Base-by-base conservation (phyloP, 2,888 invertebrate species). In the Aleiodes alternator region DNA sequence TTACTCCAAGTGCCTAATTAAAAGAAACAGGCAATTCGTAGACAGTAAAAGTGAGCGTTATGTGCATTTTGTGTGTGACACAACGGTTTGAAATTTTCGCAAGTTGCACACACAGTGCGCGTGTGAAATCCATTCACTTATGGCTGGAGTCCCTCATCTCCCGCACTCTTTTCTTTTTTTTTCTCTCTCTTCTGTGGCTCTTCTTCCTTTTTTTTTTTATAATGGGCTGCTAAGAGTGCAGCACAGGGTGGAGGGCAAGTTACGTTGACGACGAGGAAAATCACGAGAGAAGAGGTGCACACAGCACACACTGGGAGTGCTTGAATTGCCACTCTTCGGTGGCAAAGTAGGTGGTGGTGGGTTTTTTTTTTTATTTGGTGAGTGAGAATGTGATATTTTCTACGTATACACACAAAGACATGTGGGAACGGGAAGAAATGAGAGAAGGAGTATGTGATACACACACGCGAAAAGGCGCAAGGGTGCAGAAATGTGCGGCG, bases 1-100 rank as follows among this genome's bases (percentile, higher is more conserved):
- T 23, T 23, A 23, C 23, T 82, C 81, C 83, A 90, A 91, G 91
- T 90, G 90, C 90, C 91, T 91, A 91, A 91, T 91, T 91, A 91
- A 88, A 68, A 66, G 53, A 57, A 89, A 87, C 87, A 87, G 89
- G 90, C 90, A 88, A 2, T 87, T 86, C 86, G 84, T 83, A 86
- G 88, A 88, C 85, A 85, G 23, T 86, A 85, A 84, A 83, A 81
- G 84, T 84, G 83, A 81, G 82, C 81, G 78, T 66, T 55, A 70
- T 69, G 59, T 55, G 43, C 12, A 59, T 69, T 64, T 78, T 59
- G 66, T 73, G 68, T n/a, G 23, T 75, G 73, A 76, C 55, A 16
- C 55, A 59, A 75, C 76, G 71, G 23, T 23, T 73, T 69, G 75
- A 70, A 75, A 11, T 43, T 79, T 76, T 78, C 74, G 23, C 23